phyloP scores from a whole-genome alignment of 2,113 vertebrate genomes.

The Ancistrus triradiatus region DNA sequence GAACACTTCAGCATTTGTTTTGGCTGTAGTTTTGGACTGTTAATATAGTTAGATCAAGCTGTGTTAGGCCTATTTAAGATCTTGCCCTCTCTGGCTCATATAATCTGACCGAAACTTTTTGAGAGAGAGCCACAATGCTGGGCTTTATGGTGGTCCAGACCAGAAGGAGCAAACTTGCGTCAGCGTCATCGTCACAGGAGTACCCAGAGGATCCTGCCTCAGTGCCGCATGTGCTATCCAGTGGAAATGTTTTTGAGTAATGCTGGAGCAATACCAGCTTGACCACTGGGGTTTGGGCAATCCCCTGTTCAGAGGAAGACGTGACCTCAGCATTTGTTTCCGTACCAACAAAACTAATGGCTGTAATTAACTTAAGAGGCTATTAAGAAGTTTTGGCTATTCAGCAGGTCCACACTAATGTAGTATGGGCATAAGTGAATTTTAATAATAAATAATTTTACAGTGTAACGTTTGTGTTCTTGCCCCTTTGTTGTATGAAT shows the following conservation, averaged over 20 bases:
- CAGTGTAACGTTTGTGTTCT: no score
- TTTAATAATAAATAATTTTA: no score
- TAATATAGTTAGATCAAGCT: no score
- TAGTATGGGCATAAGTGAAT: no score
- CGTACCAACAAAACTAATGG: not conserved
- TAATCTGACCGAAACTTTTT: not conserved
- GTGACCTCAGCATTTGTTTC: conserved; percentile 15
- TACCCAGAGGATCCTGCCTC: conserved; percentile 12
- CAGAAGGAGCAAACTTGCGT: conserved; percentile 24
- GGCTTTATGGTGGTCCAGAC: conserved; percentile 34
- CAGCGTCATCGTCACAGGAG: conserved; percentile 29
- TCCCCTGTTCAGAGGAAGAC: conserved; percentile 12
- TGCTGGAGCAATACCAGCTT: conserved; percentile 3
- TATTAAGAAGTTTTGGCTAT: no score
- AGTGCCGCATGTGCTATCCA: conserved; percentile 1
- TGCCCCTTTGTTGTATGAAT: no score
- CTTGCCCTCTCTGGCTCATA: no score
- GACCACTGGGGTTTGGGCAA: conserved; percentile 22
- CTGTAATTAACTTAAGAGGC: conserved; percentile 16
- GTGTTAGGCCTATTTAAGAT: no score
- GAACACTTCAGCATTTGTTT: no score
- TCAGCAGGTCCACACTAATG: no score
- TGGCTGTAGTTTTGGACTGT: no score
- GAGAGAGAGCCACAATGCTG: conserved; percentile 15
- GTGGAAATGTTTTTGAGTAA: conserved; percentile 15